Evolutionary conservation across 2,888 invertebrate genomes (phyloP), one percentile per base, ranked within the genome.

Genomic region (Netelia virgata): DNA sequence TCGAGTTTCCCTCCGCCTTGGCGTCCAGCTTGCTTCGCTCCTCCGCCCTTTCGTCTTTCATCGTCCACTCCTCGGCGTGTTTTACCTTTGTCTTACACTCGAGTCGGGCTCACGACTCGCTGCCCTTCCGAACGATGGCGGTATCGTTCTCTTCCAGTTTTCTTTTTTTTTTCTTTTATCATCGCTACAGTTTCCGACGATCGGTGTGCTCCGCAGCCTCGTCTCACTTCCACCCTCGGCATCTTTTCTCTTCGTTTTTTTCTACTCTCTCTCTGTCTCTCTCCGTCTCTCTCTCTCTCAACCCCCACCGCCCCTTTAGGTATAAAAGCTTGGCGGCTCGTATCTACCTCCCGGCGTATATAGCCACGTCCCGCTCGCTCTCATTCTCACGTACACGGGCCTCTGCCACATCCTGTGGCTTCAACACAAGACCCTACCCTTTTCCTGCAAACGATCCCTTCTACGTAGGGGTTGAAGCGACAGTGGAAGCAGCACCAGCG

Each of bases 371-470:
- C 61, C 18, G 47, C 59, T 63, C 28, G 23, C 47, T 61, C 69
- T 43, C 61, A 36, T 47, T 66, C 18, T 55, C 41, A 9, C n/a
- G 63, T 23, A 70, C 50, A 59, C 36, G 11, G 43, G 70, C 28
- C 18, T 28, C 36, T 36, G 78, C 18, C 23, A 63, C 55, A 55
- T 64, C 63, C 70, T 53, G 59, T 18, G 57, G 57, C 66, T 72
- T 68, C 72, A 57, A 57, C 75, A 80, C 50, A 74, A 76, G 79
- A 78, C 78, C 75, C 68, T 73, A 82, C 76, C 76, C 78, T 79
- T 83, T 79, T 81, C 72, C 77, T 66, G 82, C 78, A 47, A 82
- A 82, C 63, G 76, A 82, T 72, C 72, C 72, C 57, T 16, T 18
- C 57, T 57, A 18, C 10, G 3, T 1, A 47, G 47, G 2, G 47